phyloP scores from a whole-genome alignment of 1,140 invertebrate species.

The Pemphigus obesinymphae region DNA sequence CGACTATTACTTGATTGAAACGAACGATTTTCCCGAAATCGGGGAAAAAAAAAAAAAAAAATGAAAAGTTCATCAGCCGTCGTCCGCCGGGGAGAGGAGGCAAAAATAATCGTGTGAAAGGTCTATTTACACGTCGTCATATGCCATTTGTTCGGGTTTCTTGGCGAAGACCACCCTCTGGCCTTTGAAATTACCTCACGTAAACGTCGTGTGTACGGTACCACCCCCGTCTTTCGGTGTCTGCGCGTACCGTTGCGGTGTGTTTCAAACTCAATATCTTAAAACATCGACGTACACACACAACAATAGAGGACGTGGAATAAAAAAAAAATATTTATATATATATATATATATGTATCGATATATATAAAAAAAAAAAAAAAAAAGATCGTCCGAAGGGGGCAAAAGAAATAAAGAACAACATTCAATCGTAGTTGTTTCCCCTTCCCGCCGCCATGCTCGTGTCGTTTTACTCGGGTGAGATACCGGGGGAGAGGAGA shows the following conservation, averaged over 20 bases:
- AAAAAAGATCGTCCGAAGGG: not conserved
- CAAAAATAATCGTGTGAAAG: not conserved
- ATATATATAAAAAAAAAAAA: too few relatives aligned
- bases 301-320: not conserved
- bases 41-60: not conserved
- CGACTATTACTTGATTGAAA: conserved; percentile 8
- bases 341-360: too few relatives aligned
- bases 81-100: not conserved
- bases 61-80: conserved; percentile 1
- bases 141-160: conserved; percentile 15
- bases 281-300: not conserved
- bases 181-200: conserved; percentile 27
- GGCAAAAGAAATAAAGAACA: conserved; percentile 2
- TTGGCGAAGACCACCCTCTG: conserved; percentile 9
- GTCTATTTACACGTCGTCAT: not conserved
- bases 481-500: not conserved
- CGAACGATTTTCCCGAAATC: not conserved
- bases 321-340: too few relatives aligned
- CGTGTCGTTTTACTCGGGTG: too few relatives aligned
- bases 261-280: conserved; percentile 11
- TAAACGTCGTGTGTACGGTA: not conserved
- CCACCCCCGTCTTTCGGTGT: not conserved
- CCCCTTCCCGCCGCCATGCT: too few relatives aligned
- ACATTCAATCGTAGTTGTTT: conserved; percentile 26
- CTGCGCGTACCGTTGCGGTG: too few relatives aligned